A percentile compares a stretch with the other conserved stretches of the same genome.
Conservation (phyloP, 2,113 vertebrate genomes). For the Colaptes auratus region DNA sequence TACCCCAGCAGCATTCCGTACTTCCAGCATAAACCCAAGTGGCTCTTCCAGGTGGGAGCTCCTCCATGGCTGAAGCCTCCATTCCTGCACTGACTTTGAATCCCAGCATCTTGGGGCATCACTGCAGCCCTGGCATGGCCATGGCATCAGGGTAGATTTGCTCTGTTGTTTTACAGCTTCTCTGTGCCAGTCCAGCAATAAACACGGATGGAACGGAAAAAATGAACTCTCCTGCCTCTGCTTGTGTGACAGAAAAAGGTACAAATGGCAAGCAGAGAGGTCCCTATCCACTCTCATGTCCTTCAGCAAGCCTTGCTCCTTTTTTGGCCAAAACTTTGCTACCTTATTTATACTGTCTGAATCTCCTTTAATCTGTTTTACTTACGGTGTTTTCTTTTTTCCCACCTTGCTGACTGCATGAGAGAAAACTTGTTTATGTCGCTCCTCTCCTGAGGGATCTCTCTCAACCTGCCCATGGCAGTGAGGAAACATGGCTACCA, state of each 20-base stretch:
- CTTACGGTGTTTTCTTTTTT: background rate
- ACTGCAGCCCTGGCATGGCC: background rate
- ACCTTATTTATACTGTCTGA: background rate
- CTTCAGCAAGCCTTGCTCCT: background rate
- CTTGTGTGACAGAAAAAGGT: background rate
- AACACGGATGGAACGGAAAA: background rate
- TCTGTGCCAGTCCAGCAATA: constrained; percentile 4
- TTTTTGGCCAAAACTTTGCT: background rate
- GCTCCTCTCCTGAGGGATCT: background rate
- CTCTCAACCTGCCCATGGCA: rapidly evolving
- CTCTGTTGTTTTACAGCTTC: background rate
- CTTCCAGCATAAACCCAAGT: background rate
- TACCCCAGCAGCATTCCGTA: background rate
- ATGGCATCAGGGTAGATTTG: background rate
- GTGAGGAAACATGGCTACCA: constrained; percentile 21
- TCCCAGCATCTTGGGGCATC: background rate
- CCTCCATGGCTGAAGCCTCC: background rate
- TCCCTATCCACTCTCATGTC: background rate
- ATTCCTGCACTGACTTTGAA: background rate
- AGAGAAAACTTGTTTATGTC: background rate
- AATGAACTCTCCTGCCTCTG: background rate
- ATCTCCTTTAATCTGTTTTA: background rate
- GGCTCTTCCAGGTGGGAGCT: background rate
- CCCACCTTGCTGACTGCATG: background rate
- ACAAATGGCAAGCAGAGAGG: background rate